Evolutionary conservation across 2,888 invertebrate species (phyloP), one percentile per base, ranked within the genome.

Genomic region (Latheticus oryzae): DNA sequence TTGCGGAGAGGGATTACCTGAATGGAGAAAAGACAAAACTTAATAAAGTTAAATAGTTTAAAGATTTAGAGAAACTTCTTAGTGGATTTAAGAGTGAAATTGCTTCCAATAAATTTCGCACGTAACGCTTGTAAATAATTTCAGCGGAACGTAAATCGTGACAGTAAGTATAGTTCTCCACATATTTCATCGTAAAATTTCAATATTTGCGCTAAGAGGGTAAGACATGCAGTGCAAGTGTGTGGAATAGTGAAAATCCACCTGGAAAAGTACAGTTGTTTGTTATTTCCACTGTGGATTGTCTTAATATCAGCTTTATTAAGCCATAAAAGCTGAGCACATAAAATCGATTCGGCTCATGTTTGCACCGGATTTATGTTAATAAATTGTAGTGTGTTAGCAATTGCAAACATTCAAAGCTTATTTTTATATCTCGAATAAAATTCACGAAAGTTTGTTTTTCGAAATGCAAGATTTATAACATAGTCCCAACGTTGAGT

Each of bases 1-100:
- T 79, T 89, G 89, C 23, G 95, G 95, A 73, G 90, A 89, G n/a
- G 96, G 97, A 77, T 89, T 89, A 69, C 94, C 94, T 93, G 82
- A 2, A 82, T 82, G 58, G 68, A 67, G 66, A 68, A 64, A 68
- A 40, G n/a, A 9, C 4, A 0, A 33, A 15, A 16, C 12, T 28
- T n/a, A n/a, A n/a, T n/a, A n/a, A n/a, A n/a, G n/a, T n/a, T n/a
- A n/a, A n/a, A n/a, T n/a, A n/a, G n/a, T n/a, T n/a, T n/a, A n/a
- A n/a, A n/a, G n/a, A n/a, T n/a, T n/a, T n/a, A n/a, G n/a, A n/a
- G n/a, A n/a, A n/a, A n/a, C n/a, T n/a, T n/a, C n/a, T n/a, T n/a
- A n/a, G n/a, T n/a, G n/a, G n/a, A n/a, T n/a, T n/a, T n/a, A n/a
- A n/a, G n/a, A n/a, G n/a, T n/a, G n/a, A 32, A 45, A 32, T 19